These are phyloP conservation scores for Mya arenaria DNA, from an alignment of 1,140 invertebrate species.

Conservation along the genomic window DNA sequence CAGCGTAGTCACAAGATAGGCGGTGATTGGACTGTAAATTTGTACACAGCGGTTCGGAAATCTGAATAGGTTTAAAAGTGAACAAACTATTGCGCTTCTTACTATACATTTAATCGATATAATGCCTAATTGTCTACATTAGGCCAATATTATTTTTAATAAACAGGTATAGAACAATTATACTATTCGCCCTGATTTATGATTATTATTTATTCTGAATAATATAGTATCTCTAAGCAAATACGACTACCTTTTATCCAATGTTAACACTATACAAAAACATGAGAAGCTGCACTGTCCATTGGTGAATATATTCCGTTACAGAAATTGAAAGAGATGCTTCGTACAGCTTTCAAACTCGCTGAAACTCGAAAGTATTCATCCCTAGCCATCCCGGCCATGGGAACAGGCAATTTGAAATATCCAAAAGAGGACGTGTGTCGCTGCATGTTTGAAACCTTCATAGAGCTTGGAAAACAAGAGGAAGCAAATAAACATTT, in stretches of 20 bases:
- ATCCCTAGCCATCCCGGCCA: slow-evolving; percentile 41
- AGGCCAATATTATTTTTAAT: too few species aligned
- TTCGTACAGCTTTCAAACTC: neutral
- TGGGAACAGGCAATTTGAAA: slow-evolving; percentile 34
- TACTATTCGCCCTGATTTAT: neutral
- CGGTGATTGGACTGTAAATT: too few species aligned
- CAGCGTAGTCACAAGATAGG: too few species aligned
- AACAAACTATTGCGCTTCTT: too few species aligned
- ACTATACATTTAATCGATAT: too few species aligned
- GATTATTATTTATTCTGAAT: neutral
- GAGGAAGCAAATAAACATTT: neutral
- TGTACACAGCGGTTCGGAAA: too few species aligned
- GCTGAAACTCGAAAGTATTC: neutral
- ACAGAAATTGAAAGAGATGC: slow-evolving; percentile 1
- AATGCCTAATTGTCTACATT: too few species aligned
- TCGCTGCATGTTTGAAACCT: slow-evolving; percentile 29
- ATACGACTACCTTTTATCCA: neutral
- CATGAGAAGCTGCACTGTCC: neutral
- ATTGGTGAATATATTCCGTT: neutral
- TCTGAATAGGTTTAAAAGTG: too few species aligned
- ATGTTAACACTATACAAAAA: neutral
- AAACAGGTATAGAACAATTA: neutral
- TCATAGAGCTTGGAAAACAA: neutral
- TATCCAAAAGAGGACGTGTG: slow-evolving; percentile 17
- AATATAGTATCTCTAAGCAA: neutral